Percentiles rank a stretch among this genome's conserved stretches.
Conservation (phyloP, 2,888 invertebrate genomes). For the Sinopyrophorus schimmeli region DNA sequence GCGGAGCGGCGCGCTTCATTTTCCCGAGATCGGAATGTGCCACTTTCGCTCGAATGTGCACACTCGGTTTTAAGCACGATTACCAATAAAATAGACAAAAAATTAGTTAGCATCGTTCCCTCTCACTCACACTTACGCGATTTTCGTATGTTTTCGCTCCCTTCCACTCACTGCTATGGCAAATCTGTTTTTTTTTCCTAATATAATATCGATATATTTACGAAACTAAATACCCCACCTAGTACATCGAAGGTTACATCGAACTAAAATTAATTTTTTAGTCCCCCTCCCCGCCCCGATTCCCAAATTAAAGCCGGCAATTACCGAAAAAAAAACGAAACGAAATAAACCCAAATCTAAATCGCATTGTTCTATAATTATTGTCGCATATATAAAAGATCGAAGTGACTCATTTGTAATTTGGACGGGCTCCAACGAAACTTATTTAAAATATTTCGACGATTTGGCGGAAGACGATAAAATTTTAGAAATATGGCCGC, state of each 20-base stretch:
- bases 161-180: too few species aligned
- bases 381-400: conserved; percentile 20
- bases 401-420: conserved; percentile 23
- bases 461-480: conserved; percentile 21
- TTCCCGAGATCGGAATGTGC: too few species aligned
- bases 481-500: conserved; percentile 20
- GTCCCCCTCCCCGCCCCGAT: not conserved
- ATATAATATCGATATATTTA: too few species aligned
- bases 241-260: not conserved
- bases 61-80: too few species aligned
- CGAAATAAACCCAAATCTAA: not conserved
- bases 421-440: conserved; percentile 17
- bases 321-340: not conserved
- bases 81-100: too few species aligned
- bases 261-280: conserved; percentile 1
- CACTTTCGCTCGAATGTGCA: too few species aligned
- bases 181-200: too few species aligned
- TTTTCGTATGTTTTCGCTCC: too few species aligned
- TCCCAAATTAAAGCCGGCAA: not conserved
- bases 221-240: not conserved
- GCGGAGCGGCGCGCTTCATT: too few species aligned
- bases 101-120: too few species aligned
- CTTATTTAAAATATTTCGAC: conserved; percentile 22
- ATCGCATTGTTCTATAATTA: conserved; percentile 21
- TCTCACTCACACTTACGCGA: too few species aligned